A percentile compares a stretch with the other conserved stretches of the same genome.
Evolutionary conservation across 2,113 vertebrate genomes (phyloP).

Genomic region (Bagarius yarrelli): DNA sequence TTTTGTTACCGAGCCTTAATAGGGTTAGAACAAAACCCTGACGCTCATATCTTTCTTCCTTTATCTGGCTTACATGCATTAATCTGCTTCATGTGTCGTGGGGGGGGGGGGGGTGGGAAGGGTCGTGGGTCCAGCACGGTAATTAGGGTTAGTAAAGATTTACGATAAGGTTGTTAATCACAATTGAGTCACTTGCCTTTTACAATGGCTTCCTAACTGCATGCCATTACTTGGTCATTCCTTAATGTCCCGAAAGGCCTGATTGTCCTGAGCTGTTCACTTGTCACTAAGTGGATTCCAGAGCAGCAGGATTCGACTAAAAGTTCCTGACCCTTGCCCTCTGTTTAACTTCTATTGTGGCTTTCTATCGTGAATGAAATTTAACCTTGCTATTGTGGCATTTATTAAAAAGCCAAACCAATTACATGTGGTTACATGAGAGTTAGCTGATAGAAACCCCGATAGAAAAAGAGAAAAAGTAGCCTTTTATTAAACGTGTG

Average conservation of each 20-base stretch:
- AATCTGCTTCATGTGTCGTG: constrained; percentile 18
- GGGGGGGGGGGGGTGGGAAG: no score
- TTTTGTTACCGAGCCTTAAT: background rate
- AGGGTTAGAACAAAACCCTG: constrained; percentile 1
- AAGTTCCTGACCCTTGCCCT: constrained; percentile 41
- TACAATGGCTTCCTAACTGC: constrained; percentile 39
- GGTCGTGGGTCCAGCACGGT: constrained; percentile 12
- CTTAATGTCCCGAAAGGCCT: constrained; percentile 50
- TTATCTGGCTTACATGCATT: constrained; percentile 23
- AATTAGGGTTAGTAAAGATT: constrained; percentile 42
- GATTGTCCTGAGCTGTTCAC: constrained; percentile 59
- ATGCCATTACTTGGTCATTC: constrained; percentile 21
- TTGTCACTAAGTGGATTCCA: constrained; percentile 65
- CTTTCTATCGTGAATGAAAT: background rate
- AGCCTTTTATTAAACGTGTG: no score
- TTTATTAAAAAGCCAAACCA: background rate
- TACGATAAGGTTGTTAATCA: constrained; percentile 47
- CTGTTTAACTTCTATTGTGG: background rate
- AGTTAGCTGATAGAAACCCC: no score
- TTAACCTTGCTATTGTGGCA: background rate
- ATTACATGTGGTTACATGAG: background rate
- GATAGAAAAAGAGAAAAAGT: no score
- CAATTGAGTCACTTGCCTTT: background rate
- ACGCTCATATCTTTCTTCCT: constrained; percentile 15
- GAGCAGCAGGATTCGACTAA: constrained; percentile 33